Evolutionary conservation across 2,888 invertebrate genomes (phyloP).

Genomic region (Chrysopilus asiliformis): DNA sequence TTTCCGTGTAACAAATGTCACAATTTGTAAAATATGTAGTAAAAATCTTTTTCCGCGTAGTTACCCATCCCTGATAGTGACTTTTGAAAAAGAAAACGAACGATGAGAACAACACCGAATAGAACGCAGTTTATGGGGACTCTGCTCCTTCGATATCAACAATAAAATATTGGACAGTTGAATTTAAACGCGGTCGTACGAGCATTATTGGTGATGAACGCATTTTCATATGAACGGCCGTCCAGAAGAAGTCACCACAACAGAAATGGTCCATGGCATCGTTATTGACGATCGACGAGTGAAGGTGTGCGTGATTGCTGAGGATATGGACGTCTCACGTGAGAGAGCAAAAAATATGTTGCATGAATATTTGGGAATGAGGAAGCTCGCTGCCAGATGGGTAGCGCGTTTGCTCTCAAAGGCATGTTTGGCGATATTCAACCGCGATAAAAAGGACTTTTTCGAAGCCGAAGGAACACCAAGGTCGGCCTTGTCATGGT

Average conservation of each 20-base stretch:
- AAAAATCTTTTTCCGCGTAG: too few species aligned
- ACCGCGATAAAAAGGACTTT: too few species aligned
- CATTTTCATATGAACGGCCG: too few species aligned
- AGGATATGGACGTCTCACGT: background rate
- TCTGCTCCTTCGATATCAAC: slow-evolving; percentile 1
- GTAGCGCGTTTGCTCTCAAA: slow-evolving; percentile 5
- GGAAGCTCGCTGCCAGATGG: slow-evolving; percentile 3
- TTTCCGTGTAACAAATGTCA: too few species aligned
- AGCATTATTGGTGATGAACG: slow-evolving; percentile 4
- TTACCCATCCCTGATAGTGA: too few species aligned
- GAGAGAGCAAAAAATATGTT: slow-evolving; percentile 2
- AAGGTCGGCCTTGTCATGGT: background rate
- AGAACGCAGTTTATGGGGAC: slow-evolving; percentile 1
- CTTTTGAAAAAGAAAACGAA: too few species aligned
- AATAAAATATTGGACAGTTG: background rate
- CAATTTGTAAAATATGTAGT: too few species aligned
- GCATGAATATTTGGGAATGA: slow-evolving; percentile 5
- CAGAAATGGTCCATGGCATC: slow-evolving; percentile 1
- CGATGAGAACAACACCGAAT: slow-evolving; percentile 2
- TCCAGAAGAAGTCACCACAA: background rate
- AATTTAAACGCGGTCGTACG: slow-evolving; percentile 5
- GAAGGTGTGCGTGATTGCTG: slow-evolving; percentile 1
- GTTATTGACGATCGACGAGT: slow-evolving; percentile 2
- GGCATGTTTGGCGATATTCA: too few species aligned
- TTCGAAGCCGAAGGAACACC: slow-evolving; percentile 1